These are phyloP conservation scores for Allophyes oxyacanthae DNA, from an alignment of 2,888 invertebrate species.

Conservation along the genomic window DNA sequence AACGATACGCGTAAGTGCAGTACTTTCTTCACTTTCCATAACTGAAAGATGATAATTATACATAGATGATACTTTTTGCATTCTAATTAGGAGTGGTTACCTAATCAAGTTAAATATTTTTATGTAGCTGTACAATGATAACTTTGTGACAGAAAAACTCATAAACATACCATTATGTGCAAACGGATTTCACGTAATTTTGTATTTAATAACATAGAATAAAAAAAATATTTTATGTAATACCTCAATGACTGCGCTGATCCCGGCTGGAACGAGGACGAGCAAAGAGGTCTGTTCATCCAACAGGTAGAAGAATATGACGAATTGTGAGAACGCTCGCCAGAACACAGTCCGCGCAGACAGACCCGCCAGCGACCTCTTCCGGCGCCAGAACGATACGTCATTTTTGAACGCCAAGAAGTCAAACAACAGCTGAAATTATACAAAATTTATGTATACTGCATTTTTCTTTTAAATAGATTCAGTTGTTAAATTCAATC, in stretches of 20 bases:
- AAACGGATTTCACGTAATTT: too few species aligned
- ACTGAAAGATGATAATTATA: conserved; percentile 79
- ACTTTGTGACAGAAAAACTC: too few species aligned
- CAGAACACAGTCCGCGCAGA: conserved; percentile 97
- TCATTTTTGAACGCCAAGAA: conserved; percentile 99
- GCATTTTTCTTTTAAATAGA: too few species aligned
- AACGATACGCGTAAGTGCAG: conserved; percentile 92
- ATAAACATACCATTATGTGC: too few species aligned
- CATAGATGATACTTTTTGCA: background rate
- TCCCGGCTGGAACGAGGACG: conserved; percentile 95
- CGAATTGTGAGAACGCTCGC: conserved; percentile 97
- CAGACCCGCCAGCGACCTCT: conserved; percentile 95
- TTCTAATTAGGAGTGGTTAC: background rate
- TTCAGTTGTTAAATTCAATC: too few species aligned
- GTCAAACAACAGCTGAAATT: conserved; percentile 96
- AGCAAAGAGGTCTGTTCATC: conserved; percentile 98
- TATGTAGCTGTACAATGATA: too few species aligned
- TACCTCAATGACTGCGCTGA: conserved; percentile 97
- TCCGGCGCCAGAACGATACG: conserved; percentile 97
- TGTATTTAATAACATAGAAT: too few species aligned
- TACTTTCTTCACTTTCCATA: conserved; percentile 99
- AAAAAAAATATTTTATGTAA: too few species aligned
- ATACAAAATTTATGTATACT: too few species aligned
- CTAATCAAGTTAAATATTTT: background rate
- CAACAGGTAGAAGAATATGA: conserved; percentile 97